phyloP scores from a whole-genome alignment of 2,797 vertebrate genomes.

The Syndactyla subalaris region DNA sequence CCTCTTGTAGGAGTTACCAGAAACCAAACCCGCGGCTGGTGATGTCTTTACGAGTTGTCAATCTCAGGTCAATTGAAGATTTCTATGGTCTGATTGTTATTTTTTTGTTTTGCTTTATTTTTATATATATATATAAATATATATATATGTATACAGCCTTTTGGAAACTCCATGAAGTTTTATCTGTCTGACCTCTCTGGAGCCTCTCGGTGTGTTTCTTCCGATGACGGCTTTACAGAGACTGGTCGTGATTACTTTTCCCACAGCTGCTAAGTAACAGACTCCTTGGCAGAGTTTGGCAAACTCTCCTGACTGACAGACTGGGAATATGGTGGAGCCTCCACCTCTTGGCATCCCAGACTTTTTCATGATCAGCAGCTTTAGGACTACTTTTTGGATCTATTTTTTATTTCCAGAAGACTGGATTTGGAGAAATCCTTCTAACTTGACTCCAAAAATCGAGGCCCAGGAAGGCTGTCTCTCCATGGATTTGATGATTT shows the following conservation, averaged over 20 bases:
- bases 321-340: not conserved
- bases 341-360: not conserved
- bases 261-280: constrained; percentile 16
- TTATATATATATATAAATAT: constrained; percentile 56
- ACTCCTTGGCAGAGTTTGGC: constrained; percentile 14
- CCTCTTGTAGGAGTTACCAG: constrained; percentile 65
- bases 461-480: constrained; percentile 26
- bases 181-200: constrained; percentile 32
- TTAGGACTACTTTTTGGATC: constrained; percentile 54
- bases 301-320: not conserved
- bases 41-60: constrained; percentile 76
- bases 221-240: not conserved
- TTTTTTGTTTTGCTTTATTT: constrained; percentile 78
- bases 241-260: not conserved
- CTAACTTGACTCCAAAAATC: constrained; percentile 50
- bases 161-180: constrained; percentile 56
- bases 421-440: constrained; percentile 52
- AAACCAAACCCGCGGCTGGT: constrained; percentile 43
- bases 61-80: constrained; percentile 91
- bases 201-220: constrained; percentile 3
- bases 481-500: constrained; percentile 41
- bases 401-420: constrained; percentile 47
- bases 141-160: constrained; percentile 49
- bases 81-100: constrained; percentile 68
- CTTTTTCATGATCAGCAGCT: constrained; percentile 44